phyloP scores from a whole-genome alignment of 2,113 vertebrate species.

The Pyrgilauda ruficollis region DNA sequence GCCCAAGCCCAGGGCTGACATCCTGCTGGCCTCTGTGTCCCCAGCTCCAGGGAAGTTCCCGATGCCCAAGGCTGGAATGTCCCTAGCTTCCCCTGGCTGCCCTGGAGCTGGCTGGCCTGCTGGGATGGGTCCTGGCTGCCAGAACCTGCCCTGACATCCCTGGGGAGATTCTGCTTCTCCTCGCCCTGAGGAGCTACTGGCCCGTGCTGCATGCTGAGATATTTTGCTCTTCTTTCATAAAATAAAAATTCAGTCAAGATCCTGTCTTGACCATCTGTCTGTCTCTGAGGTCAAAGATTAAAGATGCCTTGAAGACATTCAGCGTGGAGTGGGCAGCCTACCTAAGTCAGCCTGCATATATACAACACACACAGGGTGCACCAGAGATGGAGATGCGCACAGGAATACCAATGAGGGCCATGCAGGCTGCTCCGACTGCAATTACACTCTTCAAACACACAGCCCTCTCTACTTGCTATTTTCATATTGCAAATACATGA shows the following conservation, averaged over 20 bases:
- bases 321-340: not conserved
- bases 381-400: not conserved
- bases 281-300: conserved; percentile 18
- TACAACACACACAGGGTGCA: not conserved
- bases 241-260: conserved; percentile 3
- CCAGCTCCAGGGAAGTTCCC: not conserved
- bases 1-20: not conserved
- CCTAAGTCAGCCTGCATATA: not conserved
- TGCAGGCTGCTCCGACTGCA: not conserved
- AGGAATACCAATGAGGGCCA: not conserved
- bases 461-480: not conserved
- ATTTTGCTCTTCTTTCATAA: not conserved
- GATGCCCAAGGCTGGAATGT: not conserved
- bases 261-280: not conserved
- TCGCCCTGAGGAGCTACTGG: not conserved
- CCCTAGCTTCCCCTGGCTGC: not conserved
- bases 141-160: not conserved
- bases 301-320: conserved; percentile 17
- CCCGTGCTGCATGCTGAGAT: not conserved
- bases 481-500: not conserved
- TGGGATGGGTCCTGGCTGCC: not conserved
- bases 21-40: not conserved
- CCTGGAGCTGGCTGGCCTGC: not conserved
- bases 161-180: not conserved
- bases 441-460: not conserved